Percentiles rank a stretch among this genome's conserved stretches.
Conservation (phyloP, 2,797 vertebrate genomes). For the Enteromius thamalakanensis region DNA sequence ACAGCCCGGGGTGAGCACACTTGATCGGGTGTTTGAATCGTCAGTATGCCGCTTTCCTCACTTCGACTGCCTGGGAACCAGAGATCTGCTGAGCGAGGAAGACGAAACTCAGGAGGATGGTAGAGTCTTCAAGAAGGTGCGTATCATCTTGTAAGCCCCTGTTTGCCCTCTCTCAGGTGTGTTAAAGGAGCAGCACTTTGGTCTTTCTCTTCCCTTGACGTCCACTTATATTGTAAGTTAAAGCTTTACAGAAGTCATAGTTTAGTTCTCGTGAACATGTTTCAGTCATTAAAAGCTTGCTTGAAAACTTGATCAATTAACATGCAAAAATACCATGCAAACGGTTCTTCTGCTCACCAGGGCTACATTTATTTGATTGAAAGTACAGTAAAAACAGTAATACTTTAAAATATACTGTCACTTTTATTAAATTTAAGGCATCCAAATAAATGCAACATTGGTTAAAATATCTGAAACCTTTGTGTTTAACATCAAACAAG, state of each 20-base stretch:
- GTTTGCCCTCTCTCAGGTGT: neutral
- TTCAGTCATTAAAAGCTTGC: neutral
- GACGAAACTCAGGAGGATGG: constrained; percentile 90
- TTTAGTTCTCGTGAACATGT: neutral
- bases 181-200: neutral
- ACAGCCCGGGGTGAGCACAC: constrained; percentile 86
- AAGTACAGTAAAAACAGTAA: neutral
- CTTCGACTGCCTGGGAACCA: constrained; percentile 87
- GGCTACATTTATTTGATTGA: neutral
- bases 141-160: neutral
- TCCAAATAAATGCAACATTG: neutral
- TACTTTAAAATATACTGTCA: neutral
- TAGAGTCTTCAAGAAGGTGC: constrained; percentile 95
- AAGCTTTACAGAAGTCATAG: neutral
- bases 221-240: neutral
- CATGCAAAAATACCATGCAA: neutral
- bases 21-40: constrained; percentile 88
- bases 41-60: constrained; percentile 80
- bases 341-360: neutral
- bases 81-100: constrained; percentile 90
- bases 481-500: neutral
- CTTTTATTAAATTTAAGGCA: neutral
- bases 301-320: neutral
- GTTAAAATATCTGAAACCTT: neutral
- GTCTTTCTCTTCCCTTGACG: neutral